Evolutionary conservation across 2,797 vertebrate species (phyloP).

Genomic region (Hyperoplus lanceolatus): DNA sequence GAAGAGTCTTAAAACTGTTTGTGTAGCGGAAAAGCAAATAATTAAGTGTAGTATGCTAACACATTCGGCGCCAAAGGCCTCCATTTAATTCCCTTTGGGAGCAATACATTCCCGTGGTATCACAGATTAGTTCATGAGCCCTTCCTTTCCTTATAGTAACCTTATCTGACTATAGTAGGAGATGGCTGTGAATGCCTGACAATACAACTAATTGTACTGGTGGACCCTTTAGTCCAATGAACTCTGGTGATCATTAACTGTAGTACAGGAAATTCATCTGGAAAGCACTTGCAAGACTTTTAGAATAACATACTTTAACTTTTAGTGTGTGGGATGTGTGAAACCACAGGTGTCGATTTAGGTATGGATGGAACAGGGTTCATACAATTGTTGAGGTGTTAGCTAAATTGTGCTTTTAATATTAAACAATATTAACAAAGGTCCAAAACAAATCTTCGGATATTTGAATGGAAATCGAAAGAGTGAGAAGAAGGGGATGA

Average conservation of each 20-base stretch:
- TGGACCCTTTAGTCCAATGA: conserved; percentile 18
- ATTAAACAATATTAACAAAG: neutral
- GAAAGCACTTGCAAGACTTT: neutral
- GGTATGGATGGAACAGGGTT: too few relatives aligned
- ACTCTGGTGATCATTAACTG: conserved; percentile 21
- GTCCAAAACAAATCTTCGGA: too few relatives aligned
- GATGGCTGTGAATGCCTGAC: neutral
- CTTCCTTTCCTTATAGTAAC: neutral
- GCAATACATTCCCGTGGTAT: neutral
- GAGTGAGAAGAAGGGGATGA: neutral
- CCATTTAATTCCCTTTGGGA: neutral
- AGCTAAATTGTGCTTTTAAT: neutral
- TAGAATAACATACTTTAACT: neutral
- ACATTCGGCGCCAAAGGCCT: neutral
- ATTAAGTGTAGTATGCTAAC: neutral
- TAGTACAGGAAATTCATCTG: neutral
- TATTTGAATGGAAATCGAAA: neutral
- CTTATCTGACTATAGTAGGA: neutral
- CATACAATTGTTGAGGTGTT: neutral
- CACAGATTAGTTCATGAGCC: neutral
- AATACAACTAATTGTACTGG: neutral
- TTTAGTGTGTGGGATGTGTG: conserved; percentile 19
- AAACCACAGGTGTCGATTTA: neutral
- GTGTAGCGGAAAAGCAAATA: conserved; percentile 35
- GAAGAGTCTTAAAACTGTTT: conserved; percentile 45